These are phyloP conservation scores for Oryctolagus cuniculus DNA, from an alignment of 2,113 vertebrate genomes.

Conservation along the genomic window DNA sequence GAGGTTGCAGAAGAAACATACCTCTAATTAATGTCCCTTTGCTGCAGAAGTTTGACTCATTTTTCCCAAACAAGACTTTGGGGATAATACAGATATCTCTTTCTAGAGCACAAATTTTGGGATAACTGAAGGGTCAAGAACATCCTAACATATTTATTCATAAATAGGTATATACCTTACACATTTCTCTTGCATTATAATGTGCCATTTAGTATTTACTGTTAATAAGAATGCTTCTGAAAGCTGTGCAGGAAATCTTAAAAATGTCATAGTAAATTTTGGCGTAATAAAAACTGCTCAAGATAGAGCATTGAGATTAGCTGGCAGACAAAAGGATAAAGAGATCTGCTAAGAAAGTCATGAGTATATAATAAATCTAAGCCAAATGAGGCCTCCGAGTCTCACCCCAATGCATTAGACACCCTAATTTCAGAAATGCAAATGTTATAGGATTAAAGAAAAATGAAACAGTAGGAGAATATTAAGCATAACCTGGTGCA, in stretches of 20 bases:
- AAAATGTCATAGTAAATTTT: constrained; percentile 48
- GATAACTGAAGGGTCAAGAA: background rate
- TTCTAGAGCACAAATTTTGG: background rate
- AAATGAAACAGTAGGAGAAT: constrained; percentile 61
- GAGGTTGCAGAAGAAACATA: background rate
- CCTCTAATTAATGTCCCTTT: background rate
- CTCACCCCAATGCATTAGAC: constrained; percentile 34
- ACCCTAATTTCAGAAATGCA: constrained; percentile 70
- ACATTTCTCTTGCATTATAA: background rate
- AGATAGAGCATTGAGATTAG: constrained; percentile 61
- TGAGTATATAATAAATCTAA: constrained; percentile 79
- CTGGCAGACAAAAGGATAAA: constrained; percentile 70
- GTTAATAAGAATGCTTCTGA: constrained; percentile 55
- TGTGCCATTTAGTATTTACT: background rate
- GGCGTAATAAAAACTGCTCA: constrained; percentile 40
- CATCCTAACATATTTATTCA: background rate
- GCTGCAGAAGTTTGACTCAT: background rate
- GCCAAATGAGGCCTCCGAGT: constrained; percentile 57
- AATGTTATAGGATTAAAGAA: constrained; percentile 64
- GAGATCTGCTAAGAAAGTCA: constrained; percentile 73
- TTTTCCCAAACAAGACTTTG: background rate
- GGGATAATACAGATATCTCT: background rate
- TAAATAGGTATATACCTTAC: background rate
- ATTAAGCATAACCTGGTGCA: constrained; percentile 65
- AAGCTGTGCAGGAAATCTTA: background rate